These are phyloP conservation scores for Sthenelais limicola DNA, from an alignment of 2,888 invertebrate species.

Conservation along the genomic window DNA sequence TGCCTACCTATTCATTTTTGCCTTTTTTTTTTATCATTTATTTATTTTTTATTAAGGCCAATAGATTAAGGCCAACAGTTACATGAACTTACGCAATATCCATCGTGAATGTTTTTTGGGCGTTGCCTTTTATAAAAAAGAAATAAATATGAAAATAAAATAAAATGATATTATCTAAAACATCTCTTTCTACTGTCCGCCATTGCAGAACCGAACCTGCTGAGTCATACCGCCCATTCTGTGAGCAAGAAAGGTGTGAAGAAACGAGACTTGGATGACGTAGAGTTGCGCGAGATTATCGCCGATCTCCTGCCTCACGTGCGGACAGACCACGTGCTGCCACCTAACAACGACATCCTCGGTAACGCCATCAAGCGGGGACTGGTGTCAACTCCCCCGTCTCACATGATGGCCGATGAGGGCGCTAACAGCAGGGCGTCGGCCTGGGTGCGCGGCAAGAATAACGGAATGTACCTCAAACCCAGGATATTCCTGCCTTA, in stretches of 20 bases:
- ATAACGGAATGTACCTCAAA: conserved; percentile 77
- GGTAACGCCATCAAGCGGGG: conserved; percentile 79
- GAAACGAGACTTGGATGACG: conserved; percentile 86
- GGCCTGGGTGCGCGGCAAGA: conserved; percentile 70
- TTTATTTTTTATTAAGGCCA: too few relatives aligned
- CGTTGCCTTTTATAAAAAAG: too few relatives aligned
- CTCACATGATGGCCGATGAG: conserved; percentile 86
- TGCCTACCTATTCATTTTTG: too few relatives aligned
- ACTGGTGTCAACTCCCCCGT: conserved; percentile 85
- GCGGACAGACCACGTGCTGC: conserved; percentile 90
- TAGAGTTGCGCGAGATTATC: conserved; percentile 87
- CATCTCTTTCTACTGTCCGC: neutral
- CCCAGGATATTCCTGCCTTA: conserved; percentile 95
- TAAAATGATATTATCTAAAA: neutral
- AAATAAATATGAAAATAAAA: too few relatives aligned
- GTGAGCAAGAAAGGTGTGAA: conserved; percentile 88
- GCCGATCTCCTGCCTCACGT: conserved; percentile 88
- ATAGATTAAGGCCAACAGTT: too few relatives aligned
- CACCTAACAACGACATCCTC: conserved; percentile 79
- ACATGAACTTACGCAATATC: too few relatives aligned
- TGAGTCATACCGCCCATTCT: conserved; percentile 93
- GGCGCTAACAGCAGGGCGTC: conserved; percentile 69
- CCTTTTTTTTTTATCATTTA: too few relatives aligned
- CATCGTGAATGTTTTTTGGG: too few relatives aligned
- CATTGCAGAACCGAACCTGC: conserved; percentile 85